These are phyloP conservation scores for Hyalella azteca DNA, from an alignment of 2,888 invertebrate species.

Conservation along the genomic window DNA sequence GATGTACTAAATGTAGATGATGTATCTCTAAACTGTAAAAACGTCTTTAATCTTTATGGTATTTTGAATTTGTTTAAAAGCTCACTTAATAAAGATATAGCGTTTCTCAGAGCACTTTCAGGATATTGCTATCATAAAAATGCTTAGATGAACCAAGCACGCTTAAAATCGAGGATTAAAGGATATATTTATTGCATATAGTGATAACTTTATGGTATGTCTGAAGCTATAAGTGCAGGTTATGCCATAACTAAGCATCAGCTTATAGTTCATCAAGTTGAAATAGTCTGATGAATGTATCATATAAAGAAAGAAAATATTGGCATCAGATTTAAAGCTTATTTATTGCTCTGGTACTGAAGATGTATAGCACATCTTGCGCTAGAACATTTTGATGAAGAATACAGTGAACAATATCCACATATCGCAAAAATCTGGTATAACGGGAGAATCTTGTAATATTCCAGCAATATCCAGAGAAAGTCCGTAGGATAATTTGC, in stretches of 20 bases:
- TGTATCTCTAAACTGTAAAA: no score
- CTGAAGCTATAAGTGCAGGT: background rate
- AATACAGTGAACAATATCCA: background rate
- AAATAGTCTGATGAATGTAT: background rate
- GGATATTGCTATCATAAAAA: no score
- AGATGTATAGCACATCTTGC: background rate
- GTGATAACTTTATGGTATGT: background rate
- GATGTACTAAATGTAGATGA: no score
- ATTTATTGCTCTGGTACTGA: background rate
- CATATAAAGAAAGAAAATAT: background rate
- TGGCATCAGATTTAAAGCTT: background rate
- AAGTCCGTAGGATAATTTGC: background rate
- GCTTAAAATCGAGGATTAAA: background rate
- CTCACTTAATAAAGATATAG: no score
- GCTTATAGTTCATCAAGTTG: background rate
- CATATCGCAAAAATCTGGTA: background rate
- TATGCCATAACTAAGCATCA: background rate
- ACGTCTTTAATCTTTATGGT: no score
- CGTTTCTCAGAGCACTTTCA: no score
- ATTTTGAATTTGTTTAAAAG: no score
- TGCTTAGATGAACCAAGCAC: no score
- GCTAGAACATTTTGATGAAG: background rate
- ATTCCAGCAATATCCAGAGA: background rate
- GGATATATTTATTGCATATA: background rate
- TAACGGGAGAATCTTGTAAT: background rate